Evolutionary conservation across 2,888 invertebrate species (phyloP), one percentile per base, ranked within the genome.

Genomic region (Criorhina ranunculi): DNA sequence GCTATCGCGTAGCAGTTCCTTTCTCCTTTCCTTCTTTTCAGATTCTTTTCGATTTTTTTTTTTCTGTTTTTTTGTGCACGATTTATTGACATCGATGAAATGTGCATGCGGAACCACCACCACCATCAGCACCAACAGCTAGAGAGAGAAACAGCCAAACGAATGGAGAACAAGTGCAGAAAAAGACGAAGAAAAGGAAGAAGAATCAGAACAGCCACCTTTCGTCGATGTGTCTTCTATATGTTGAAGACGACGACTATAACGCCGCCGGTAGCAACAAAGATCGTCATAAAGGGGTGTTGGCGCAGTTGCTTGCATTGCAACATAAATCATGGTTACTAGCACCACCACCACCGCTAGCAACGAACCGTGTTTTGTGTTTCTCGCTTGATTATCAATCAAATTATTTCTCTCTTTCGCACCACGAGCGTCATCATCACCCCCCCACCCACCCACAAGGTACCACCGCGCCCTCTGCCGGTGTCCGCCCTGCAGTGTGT

Each of bases 31-130:
- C 35, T 53, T 62, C 53, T 35, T 9, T 37, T 55, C 29, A 31
- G 44, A 4, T 49, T 40, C 8, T 31, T n/a, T n/a, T n/a, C n/a
- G 9, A n/a, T 35, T 37, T 15, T 9, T 51, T 59, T 67, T 49
- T 79, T 35, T 37, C n/a, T 9, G 42, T 59, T 67, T 49, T 79
- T 69, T 62, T 64, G 37, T 59, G 19, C 44, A 80, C 75, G 85
- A 85, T 85, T 85, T 85, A 85, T 85, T 85, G 80, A 85, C 85
- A 80, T 76, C 85, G 79, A 85, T 85, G 85, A 85, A 85, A 85
- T 85, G 85, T 85, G 85, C 85, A 85, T 80, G 85, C 85, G 85
- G 85, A 85, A 85, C 85, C 80, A 80, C 70, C 78, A 78, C 72
- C 60, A 35, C 9, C 8, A 44, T 31, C 53, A 19, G 11, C 24